phyloP scores from a whole-genome alignment of 2,113 vertebrate genomes.

The Lampris incognitus region DNA sequence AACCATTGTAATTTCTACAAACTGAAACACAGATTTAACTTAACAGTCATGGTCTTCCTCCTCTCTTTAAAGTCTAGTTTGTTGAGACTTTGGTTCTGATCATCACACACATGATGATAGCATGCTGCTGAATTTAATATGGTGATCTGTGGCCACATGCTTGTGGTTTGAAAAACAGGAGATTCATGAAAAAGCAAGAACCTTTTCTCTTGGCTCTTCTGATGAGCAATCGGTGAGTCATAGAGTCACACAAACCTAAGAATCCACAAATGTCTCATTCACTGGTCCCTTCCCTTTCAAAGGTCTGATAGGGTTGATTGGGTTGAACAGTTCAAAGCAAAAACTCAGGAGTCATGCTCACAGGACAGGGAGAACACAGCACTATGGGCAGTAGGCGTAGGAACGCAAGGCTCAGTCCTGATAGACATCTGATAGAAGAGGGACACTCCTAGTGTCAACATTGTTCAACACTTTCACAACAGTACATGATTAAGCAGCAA shows the following conservation, averaged over 20 bases:
- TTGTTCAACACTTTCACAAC: too few relatives aligned
- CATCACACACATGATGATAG: neutral
- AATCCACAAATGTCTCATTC: neutral
- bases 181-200: conserved; percentile 8
- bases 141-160: too few relatives aligned
- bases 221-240: neutral
- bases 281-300: neutral
- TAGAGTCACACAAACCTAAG: neutral
- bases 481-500: too few relatives aligned
- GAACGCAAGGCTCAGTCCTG: too few relatives aligned
- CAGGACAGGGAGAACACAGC: too few relatives aligned
- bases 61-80: neutral
- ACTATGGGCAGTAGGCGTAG: too few relatives aligned
- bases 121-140: neutral
- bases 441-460: neutral
- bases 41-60: too few relatives aligned
- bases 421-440: neutral
- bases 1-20: conserved; percentile 1
- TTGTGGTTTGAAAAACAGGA: conserved; percentile 12
- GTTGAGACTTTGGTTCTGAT: neutral
- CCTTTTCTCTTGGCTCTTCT: neutral
- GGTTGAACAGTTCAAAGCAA: too few relatives aligned
- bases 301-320: neutral
- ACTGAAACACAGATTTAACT: neutral
- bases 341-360: too few relatives aligned